Percentiles rank a stretch among this genome's conserved stretches.
These are phyloP conservation scores for Cololabis saira DNA, from an alignment of 2,113 vertebrate species.

Conservation along the genomic window DNA sequence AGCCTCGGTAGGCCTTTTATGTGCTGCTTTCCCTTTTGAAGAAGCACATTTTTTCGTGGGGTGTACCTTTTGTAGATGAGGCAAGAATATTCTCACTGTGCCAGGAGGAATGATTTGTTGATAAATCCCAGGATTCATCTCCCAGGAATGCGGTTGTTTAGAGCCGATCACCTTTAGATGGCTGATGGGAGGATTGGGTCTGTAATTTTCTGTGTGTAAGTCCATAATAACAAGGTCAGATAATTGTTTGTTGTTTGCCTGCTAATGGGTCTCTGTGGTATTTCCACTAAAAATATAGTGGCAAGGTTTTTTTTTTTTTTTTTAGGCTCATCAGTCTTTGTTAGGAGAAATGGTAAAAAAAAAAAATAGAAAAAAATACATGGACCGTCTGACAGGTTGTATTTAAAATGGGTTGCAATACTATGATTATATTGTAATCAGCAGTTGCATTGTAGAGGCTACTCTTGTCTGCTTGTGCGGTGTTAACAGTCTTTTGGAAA, in stretches of 20 bases:
- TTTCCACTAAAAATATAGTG: not conserved
- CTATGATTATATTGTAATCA: no score
- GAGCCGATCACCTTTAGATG: constrained; percentile 3
- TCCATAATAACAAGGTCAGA: constrained; percentile 28
- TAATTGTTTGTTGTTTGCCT: constrained; percentile 9
- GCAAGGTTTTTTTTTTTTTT: no score
- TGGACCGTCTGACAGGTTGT: no score
- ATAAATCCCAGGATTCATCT: constrained; percentile 39
- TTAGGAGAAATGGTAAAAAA: no score
- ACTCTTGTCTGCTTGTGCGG: no score
- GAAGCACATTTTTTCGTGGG: constrained; percentile 4
- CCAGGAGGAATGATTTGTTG: constrained; percentile 47
- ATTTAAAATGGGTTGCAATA: no score
- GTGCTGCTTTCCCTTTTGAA: constrained; percentile 31
- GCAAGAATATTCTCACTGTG: not conserved
- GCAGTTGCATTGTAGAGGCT: no score
- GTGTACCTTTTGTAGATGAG: constrained; percentile 3
- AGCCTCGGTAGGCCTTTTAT: constrained; percentile 58
- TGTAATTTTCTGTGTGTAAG: constrained; percentile 23
- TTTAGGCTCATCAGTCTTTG: no score
- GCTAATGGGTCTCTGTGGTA: constrained; percentile 3
- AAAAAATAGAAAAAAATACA: no score
- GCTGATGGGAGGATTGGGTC: not conserved
- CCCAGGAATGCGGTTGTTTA: constrained; percentile 30
- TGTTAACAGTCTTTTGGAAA: no score